These are phyloP conservation scores for Eupelmus urozonus DNA, from an alignment of 2,888 invertebrate genomes.

Conservation along the genomic window DNA sequence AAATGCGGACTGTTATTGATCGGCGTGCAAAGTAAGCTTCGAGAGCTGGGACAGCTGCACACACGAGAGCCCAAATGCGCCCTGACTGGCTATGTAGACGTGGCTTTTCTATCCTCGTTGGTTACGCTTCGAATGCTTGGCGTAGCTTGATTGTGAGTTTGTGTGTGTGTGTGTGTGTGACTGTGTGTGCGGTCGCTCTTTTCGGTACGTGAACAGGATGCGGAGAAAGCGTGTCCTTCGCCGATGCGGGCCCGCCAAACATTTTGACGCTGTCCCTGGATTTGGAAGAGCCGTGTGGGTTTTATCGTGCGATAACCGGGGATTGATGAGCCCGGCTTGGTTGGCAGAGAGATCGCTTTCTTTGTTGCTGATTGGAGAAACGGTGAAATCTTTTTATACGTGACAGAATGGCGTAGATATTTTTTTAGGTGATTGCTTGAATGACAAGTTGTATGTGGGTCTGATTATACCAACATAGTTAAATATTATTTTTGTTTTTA, in stretches of 20 bases:
- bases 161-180: neutral
- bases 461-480: too few species aligned
- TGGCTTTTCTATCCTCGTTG: slow-evolving; percentile 44
- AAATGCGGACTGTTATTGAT: slow-evolving; percentile 53
- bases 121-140: slow-evolving; percentile 24
- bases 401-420: too few species aligned
- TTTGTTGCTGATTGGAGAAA: too few species aligned
- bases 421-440: too few species aligned
- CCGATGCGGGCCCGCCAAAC: neutral
- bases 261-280: slow-evolving; percentile 6
- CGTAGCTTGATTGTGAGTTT: slow-evolving; percentile 17
- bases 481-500: too few species aligned
- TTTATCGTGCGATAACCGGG: slow-evolving; percentile 31
- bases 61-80: slow-evolving; percentile 11
- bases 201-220: neutral
- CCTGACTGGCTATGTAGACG: too few species aligned
- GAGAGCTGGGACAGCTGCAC: slow-evolving; percentile 28
- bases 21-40: slow-evolving; percentile 51
- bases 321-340: neutral
- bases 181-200: slow-evolving; percentile 1
- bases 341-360: too few species aligned
- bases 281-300: neutral
- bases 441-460: too few species aligned
- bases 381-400: too few species aligned
- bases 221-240: slow-evolving; percentile 3